These are phyloP conservation scores for Nanorana parkeri DNA, from an alignment of 2,113 vertebrate genomes.

Conservation along the genomic window DNA sequence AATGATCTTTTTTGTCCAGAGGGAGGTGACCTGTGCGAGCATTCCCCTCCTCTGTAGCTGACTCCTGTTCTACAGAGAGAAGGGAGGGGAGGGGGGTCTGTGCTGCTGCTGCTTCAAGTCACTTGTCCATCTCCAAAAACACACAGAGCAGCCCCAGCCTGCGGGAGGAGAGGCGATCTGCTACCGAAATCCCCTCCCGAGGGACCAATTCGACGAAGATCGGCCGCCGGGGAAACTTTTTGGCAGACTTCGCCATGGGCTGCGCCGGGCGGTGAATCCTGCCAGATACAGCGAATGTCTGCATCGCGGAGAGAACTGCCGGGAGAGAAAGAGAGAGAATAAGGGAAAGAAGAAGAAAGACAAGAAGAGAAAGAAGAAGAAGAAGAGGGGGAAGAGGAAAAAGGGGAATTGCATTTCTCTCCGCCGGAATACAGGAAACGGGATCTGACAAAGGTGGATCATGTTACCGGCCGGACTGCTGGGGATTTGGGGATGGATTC, in stretches of 20 bases:
- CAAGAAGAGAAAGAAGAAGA: not conserved
- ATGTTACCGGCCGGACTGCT: constrained; percentile 46
- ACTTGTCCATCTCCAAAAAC: not conserved
- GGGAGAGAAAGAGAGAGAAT: too few species aligned
- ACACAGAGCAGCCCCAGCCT: constrained; percentile 38
- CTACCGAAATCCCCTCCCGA: too few species aligned
- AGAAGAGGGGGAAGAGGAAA: too few species aligned
- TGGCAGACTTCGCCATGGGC: constrained; percentile 1
- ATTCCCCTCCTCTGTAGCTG: constrained; percentile 20
- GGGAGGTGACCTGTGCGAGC: constrained; percentile 13
- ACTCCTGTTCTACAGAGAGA: constrained; percentile 34
- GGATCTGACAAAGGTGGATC: not conserved
- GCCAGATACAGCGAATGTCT: too few species aligned
- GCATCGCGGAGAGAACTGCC: too few species aligned
- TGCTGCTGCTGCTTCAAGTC: not conserved
- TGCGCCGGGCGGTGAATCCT: too few species aligned
- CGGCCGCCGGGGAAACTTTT: constrained; percentile 28
- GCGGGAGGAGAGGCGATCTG: too few species aligned
- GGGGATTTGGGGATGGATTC: constrained; percentile 33
- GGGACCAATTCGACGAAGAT: constrained; percentile 35
- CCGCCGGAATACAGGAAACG: not conserved
- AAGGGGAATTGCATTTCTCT: too few species aligned
- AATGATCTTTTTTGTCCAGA: not conserved
- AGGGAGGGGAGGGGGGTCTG: not conserved
- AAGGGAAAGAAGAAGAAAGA: too few species aligned